Evolutionary conservation across 2,888 invertebrate genomes (phyloP).

Genomic region (Nymphalis c-album): DNA sequence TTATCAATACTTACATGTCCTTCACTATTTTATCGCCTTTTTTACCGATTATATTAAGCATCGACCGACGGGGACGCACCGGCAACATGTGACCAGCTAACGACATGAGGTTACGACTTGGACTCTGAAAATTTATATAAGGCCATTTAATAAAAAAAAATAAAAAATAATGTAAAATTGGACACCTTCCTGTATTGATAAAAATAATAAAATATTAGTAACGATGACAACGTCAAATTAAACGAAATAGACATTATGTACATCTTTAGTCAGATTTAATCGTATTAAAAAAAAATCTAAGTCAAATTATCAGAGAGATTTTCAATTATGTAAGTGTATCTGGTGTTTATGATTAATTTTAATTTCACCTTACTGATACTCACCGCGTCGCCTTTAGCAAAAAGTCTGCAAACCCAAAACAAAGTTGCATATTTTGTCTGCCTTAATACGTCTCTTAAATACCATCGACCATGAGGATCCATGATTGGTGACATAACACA

Average conservation of each 20-base stretch:
- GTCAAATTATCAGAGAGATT: neutral
- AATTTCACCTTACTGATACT: constrained; percentile 36
- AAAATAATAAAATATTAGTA: too few species aligned
- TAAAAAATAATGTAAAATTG: neutral
- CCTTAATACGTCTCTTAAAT: constrained; percentile 83
- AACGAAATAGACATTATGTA: too few species aligned
- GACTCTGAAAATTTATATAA: constrained; percentile 47
- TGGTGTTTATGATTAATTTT: neutral
- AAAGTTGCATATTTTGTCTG: constrained; percentile 76
- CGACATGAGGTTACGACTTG: constrained; percentile 66
- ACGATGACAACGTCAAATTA: too few species aligned
- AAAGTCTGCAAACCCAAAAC: constrained; percentile 72
- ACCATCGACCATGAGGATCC: constrained; percentile 79
- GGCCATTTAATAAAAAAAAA: neutral
- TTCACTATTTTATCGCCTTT: constrained; percentile 54
- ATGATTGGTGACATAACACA: constrained; percentile 82
- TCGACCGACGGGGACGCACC: constrained; percentile 60
- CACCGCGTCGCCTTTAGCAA: constrained; percentile 75
- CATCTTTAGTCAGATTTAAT: too few species aligned
- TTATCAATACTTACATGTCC: constrained; percentile 52
- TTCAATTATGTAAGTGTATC: neutral
- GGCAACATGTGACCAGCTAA: constrained; percentile 67
- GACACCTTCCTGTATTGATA: too few species aligned
- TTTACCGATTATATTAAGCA: constrained; percentile 62
- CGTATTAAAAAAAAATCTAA: too few species aligned